Evolutionary conservation across 1,140 invertebrate species (phyloP).

Genomic region (Zophobas atratus): DNA sequence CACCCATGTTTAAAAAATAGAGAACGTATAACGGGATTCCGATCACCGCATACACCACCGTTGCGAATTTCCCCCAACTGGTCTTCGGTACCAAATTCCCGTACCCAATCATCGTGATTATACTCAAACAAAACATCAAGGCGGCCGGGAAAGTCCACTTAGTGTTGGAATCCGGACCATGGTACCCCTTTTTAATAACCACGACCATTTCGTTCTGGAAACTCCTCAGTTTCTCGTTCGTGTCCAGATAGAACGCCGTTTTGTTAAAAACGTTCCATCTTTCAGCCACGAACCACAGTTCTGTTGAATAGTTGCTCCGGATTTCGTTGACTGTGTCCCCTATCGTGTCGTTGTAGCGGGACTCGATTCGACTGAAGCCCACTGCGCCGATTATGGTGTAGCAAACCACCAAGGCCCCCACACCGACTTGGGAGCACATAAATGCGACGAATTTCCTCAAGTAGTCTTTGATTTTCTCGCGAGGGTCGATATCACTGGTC

Average conservation of each 20-base stretch:
- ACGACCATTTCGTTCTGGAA: constrained; percentile 83
- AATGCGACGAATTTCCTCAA: constrained; percentile 89
- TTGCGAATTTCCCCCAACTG: constrained; percentile 90
- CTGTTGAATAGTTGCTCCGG: constrained; percentile 66
- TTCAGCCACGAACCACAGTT: constrained; percentile 83
- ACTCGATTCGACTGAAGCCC: constrained; percentile 91
- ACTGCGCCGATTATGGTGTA: constrained; percentile 96
- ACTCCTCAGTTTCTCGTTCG: constrained; percentile 76
- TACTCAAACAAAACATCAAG: constrained; percentile 88
- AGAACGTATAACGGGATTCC: constrained; percentile 95
- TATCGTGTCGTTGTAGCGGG: constrained; percentile 64
- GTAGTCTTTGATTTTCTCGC: constrained; percentile 84
- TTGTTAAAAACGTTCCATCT: constrained; percentile 84
- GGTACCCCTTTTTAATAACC: constrained; percentile 84
- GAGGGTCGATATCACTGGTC: constrained; percentile 76
- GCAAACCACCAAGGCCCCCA: constrained; percentile 93
- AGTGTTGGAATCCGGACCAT: constrained; percentile 79
- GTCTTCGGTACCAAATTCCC: constrained; percentile 95
- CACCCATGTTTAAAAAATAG: constrained; percentile 92
- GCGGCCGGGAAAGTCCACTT: constrained; percentile 90
- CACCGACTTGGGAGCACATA: constrained; percentile 95
- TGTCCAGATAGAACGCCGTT: constrained; percentile 78
- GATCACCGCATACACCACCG: constrained; percentile 94
- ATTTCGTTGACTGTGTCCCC: neutral
- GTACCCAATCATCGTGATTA: constrained; percentile 96